Conservation (phyloP, 1,140 invertebrate genomes). For the Steinernema khuongi region DNA sequence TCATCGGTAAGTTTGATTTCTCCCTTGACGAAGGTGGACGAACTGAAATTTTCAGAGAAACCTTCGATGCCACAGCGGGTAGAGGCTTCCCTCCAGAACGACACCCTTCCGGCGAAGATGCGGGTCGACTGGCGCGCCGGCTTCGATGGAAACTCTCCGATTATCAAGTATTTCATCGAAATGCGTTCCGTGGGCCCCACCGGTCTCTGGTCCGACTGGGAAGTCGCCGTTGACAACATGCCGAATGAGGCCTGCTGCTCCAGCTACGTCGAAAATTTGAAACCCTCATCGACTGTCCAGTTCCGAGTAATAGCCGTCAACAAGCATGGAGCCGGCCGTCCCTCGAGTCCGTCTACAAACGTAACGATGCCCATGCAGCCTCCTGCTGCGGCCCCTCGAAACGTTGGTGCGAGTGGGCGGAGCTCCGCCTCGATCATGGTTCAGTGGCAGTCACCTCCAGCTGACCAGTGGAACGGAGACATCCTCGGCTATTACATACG, state of each 20-base stretch:
- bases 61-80: constrained; percentile 84
- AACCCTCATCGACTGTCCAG: constrained; percentile 88
- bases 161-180: constrained; percentile 85
- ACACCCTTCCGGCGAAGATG: constrained; percentile 67
- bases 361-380: constrained; percentile 54
- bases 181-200: constrained; percentile 69
- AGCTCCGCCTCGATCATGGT: constrained; percentile 84
- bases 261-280: constrained; percentile 66
- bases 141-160: constrained; percentile 92
- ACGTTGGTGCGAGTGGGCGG: constrained; percentile 71
- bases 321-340: constrained; percentile 78
- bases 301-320: constrained; percentile 92
- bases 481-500: constrained; percentile 85
- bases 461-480: constrained; percentile 86
- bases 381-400: constrained; percentile 53
- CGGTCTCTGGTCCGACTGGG: constrained; percentile 66
- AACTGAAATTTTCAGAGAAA: constrained; percentile 67
- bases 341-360: constrained; percentile 72
- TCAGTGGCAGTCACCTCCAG: constrained; percentile 88
- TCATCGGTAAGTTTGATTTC: constrained; percentile 36
- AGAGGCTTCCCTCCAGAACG: constrained; percentile 66
- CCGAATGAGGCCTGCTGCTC: constrained; percentile 70
- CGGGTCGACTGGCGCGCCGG: constrained; percentile 81
- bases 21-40: neutral
- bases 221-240: constrained; percentile 79